These are phyloP conservation scores for Linnaemya tessellans DNA, from an alignment of 2,888 invertebrate species.

Conservation along the genomic window DNA sequence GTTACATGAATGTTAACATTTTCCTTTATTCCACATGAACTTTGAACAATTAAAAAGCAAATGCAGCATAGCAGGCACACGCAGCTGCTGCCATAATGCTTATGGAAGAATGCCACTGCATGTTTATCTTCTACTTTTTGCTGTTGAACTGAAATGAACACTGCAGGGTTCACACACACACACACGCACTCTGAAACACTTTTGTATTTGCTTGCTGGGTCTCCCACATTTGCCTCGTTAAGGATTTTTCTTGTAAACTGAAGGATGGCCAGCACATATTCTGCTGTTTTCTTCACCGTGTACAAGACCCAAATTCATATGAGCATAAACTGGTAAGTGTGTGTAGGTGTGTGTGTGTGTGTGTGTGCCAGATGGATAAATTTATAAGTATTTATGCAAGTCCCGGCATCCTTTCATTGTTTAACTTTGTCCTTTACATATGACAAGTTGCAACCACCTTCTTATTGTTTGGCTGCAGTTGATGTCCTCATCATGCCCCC, in stretches of 20 bases:
- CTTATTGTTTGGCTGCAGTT: constrained; percentile 8
- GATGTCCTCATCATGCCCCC: constrained; percentile 39
- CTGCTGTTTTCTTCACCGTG: background rate
- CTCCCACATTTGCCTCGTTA: constrained; percentile 8
- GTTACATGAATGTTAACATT: constrained; percentile 20
- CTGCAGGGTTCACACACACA: background rate
- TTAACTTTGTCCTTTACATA: background rate
- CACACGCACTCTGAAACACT: background rate
- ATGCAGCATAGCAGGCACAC: background rate
- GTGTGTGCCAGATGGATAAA: background rate
- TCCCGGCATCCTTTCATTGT: background rate
- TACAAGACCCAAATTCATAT: background rate
- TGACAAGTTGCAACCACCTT: background rate
- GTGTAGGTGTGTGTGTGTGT: background rate
- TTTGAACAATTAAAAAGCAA: constrained; percentile 36
- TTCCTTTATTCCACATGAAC: constrained; percentile 41
- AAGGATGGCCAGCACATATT: background rate
- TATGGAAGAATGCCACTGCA: background rate
- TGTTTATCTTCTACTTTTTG: background rate
- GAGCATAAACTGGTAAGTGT: too few relatives aligned
- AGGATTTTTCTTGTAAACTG: constrained; percentile 23
- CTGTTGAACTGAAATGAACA: background rate
- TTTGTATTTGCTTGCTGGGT: background rate
- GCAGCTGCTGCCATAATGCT: constrained; percentile 50
- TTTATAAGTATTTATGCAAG: background rate